These are phyloP conservation scores for Caretta caretta DNA, from an alignment of 2,113 vertebrate genomes.

Conservation along the genomic window DNA sequence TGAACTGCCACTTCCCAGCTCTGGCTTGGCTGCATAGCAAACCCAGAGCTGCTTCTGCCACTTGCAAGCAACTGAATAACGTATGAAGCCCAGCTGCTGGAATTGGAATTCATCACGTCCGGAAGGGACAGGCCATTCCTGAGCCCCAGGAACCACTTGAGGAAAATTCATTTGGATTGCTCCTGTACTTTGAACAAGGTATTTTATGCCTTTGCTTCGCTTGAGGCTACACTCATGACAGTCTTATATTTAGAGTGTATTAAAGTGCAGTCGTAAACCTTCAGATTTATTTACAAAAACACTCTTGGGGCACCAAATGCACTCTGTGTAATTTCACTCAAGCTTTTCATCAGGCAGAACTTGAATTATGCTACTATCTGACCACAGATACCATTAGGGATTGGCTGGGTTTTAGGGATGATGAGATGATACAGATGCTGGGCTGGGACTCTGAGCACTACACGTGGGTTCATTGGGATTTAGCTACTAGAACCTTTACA, in stretches of 20 bases:
- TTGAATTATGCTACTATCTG: slow-evolving; percentile 39
- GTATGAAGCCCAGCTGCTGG: background rate
- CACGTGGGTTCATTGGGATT: slow-evolving; percentile 29
- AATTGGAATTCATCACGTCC: background rate
- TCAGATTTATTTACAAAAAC: slow-evolving; percentile 52
- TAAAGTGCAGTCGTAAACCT: slow-evolving; percentile 56
- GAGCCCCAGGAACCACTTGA: slow-evolving; percentile 46
- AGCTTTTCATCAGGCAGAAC: slow-evolving; percentile 36
- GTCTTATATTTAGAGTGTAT: slow-evolving; percentile 32
- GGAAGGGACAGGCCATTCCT: slow-evolving; percentile 24
- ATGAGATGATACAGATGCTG: slow-evolving; percentile 18
- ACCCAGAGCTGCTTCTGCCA: slow-evolving; percentile 51
- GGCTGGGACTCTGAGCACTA: slow-evolving; percentile 19
- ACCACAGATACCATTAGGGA: background rate
- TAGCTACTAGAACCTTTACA: slow-evolving; percentile 45
- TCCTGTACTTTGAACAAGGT: slow-evolving; percentile 19
- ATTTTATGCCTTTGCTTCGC: slow-evolving; percentile 13
- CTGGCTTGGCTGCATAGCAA: background rate
- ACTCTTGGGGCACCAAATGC: slow-evolving; percentile 1
- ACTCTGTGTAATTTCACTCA: slow-evolving; percentile 25
- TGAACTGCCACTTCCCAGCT: background rate
- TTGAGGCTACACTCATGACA: slow-evolving; percentile 20
- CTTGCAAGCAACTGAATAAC: slow-evolving; percentile 50
- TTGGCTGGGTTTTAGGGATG: background rate
- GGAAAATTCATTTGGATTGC: slow-evolving; percentile 46